Conservation (phyloP, 2,797 vertebrate genomes). For the Crenichthys baileyi region DNA sequence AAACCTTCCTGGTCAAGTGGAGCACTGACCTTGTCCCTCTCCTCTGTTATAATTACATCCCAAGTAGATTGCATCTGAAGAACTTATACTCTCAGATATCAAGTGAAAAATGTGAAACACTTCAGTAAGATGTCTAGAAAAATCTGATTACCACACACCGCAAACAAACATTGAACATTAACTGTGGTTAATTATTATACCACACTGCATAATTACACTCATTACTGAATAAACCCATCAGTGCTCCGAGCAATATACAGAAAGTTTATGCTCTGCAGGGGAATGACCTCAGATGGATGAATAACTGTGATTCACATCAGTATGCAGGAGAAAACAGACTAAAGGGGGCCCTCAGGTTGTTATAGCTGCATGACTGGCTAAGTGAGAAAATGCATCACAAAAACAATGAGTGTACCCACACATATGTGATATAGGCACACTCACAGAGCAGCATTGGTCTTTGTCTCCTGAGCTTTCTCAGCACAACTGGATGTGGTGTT, state of each 20-base stretch:
- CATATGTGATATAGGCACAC: slow-evolving; percentile 17
- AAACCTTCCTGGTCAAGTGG: slow-evolving; percentile 13
- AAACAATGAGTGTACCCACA: slow-evolving; percentile 22
- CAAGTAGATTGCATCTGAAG: slow-evolving; percentile 11
- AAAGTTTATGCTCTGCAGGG: slow-evolving; percentile 10
- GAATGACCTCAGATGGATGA: slow-evolving; percentile 37
- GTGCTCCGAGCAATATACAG: slow-evolving; percentile 22
- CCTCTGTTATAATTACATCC: slow-evolving; percentile 33
- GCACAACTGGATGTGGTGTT: slow-evolving; percentile 75
- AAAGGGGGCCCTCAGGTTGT: slow-evolving; percentile 47
- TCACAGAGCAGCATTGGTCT: slow-evolving; percentile 27
- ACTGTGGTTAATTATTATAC: slow-evolving; percentile 51
- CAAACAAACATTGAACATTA: slow-evolving; percentile 25
- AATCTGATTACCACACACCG: slow-evolving; percentile 10
- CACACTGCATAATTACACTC: slow-evolving; percentile 42
- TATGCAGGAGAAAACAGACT: slow-evolving; percentile 32
- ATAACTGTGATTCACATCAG: slow-evolving; percentile 32
- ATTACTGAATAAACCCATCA: slow-evolving; percentile 44
- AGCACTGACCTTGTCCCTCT: slow-evolving; percentile 52
- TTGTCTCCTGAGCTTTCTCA: slow-evolving; percentile 63
- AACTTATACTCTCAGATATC: slow-evolving; percentile 32
- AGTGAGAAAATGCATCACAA: slow-evolving; percentile 33
- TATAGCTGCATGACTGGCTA: slow-evolving; percentile 14
- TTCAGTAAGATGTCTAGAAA: slow-evolving; percentile 27
- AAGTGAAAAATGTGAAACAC: slow-evolving; percentile 31